A percentile compares a stretch with the other conserved stretches of the same genome.
phyloP scores from a whole-genome alignment of 2,888 invertebrate genomes.

The Panopea generosa region DNA sequence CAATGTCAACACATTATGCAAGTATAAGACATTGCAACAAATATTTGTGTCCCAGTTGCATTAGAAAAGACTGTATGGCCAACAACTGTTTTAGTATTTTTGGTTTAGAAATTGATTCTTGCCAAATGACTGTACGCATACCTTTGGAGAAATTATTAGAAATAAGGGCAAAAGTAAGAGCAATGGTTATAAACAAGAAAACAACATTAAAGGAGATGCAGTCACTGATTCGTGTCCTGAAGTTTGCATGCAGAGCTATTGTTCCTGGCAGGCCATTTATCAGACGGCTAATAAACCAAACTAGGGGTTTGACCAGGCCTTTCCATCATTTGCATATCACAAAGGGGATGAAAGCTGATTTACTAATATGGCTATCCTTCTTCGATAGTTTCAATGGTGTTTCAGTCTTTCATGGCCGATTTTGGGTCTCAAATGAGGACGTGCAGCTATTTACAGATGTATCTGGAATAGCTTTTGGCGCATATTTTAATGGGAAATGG shows the following conservation, averaged over 20 bases:
- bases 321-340: constrained; percentile 3
- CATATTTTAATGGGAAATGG: constrained; percentile 18
- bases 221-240: constrained; percentile 15
- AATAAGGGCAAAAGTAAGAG: neutral
- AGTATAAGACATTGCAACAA: neutral
- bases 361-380: constrained; percentile 11
- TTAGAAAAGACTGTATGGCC: constrained; percentile 19
- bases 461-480: constrained; percentile 11
- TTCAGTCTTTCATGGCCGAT: constrained; percentile 9
- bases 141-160: constrained; percentile 3
- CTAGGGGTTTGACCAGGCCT: constrained; percentile 7
- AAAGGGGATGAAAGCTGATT: neutral
- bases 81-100: constrained; percentile 5
- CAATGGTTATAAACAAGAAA: neutral
- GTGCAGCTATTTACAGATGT: constrained; percentile 6
- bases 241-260: constrained; percentile 24
- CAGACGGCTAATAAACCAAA: constrained; percentile 25
- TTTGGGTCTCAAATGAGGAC: constrained; percentile 6
- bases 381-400: constrained; percentile 3
- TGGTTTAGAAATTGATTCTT: constrained; percentile 20
- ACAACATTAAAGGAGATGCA: constrained; percentile 21
- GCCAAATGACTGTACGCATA: constrained; percentile 8
- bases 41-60: constrained; percentile 9
- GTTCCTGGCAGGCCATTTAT: constrained; percentile 19
- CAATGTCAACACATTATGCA: constrained; percentile 4